Percentiles rank a stretch among this genome's conserved stretches.
Evolutionary conservation across 2,113 vertebrate genomes (phyloP).

Genomic region (Pimephales promelas): DNA sequence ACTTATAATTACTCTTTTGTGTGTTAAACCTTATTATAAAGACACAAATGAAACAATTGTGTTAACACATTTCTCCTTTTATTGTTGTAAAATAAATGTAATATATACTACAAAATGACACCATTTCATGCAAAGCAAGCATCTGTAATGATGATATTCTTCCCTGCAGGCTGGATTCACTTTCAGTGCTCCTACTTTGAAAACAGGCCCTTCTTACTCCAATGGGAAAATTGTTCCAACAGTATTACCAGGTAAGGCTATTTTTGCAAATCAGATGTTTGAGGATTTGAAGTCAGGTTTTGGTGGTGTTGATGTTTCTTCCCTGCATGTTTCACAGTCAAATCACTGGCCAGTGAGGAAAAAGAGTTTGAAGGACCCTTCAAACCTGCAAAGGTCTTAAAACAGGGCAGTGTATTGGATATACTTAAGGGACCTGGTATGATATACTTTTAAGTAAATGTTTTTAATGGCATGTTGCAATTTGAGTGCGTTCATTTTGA

Average conservation of each 20-base stretch:
- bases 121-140: too few relatives aligned
- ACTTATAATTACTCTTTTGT: too few relatives aligned
- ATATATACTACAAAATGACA: too few relatives aligned
- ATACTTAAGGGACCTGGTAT: slow-evolving; percentile 89
- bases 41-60: too few relatives aligned
- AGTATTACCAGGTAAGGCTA: slow-evolving; percentile 73
- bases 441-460: slow-evolving; percentile 39
- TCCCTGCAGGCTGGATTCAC: slow-evolving; percentile 85
- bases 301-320: background rate
- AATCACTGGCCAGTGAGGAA: slow-evolving; percentile 70
- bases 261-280: background rate
- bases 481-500: background rate
- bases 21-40: too few relatives aligned
- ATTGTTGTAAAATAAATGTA: too few relatives aligned
- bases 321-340: slow-evolving; percentile 54
- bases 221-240: slow-evolving; percentile 73
- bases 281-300: background rate
- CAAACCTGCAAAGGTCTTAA: slow-evolving; percentile 86
- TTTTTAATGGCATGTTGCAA: background rate
- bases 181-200: slow-evolving; percentile 91
- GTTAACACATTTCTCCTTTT: too few relatives aligned
- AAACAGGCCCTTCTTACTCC: slow-evolving; percentile 77
- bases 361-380: slow-evolving; percentile 82
- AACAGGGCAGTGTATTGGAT: slow-evolving; percentile 95
- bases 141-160: background rate